Evolutionary conservation across 2,888 invertebrate genomes (phyloP).

Genomic region (Eulithis prunata): DNA sequence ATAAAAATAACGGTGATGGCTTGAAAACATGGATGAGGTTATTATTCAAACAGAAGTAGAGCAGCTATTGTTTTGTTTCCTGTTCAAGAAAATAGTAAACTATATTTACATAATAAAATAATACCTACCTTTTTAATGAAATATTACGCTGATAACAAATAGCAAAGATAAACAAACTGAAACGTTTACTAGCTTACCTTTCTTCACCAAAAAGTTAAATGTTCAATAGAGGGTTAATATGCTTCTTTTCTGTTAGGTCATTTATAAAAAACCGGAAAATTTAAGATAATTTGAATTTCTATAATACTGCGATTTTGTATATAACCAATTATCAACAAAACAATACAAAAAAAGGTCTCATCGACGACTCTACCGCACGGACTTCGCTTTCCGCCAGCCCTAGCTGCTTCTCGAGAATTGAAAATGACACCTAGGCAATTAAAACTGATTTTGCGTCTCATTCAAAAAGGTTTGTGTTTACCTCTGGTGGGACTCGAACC

Average conservation of each 20-base stretch:
- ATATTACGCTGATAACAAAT: too few relatives aligned
- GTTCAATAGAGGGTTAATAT: too few relatives aligned
- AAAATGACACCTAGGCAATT: constrained; percentile 12
- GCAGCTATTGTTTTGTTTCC: constrained; percentile 3
- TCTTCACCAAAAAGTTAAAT: too few relatives aligned
- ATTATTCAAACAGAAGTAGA: not conserved
- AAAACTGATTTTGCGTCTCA: constrained; percentile 19
- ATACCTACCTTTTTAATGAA: too few relatives aligned
- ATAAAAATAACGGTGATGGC: not conserved
- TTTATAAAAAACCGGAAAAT: too few relatives aligned
- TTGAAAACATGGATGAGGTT: constrained; percentile 3
- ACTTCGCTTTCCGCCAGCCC: constrained; percentile 1
- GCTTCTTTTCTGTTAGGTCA: too few relatives aligned
- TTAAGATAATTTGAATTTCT: too few relatives aligned
- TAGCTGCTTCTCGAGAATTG: not conserved
- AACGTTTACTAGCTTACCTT: too few relatives aligned
- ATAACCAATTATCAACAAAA: too few relatives aligned
- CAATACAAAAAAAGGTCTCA: not conserved
- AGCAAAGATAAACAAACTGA: too few relatives aligned
- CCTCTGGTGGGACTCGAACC: constrained; percentile 95
- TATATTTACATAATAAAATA: too few relatives aligned
- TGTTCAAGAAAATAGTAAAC: not conserved
- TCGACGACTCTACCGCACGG: not conserved
- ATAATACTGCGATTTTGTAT: too few relatives aligned
- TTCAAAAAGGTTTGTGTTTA: constrained; percentile 73